These are phyloP conservation scores for Leptonema lineaticorne DNA, from an alignment of 1,140 invertebrate genomes.

Conservation along the genomic window DNA sequence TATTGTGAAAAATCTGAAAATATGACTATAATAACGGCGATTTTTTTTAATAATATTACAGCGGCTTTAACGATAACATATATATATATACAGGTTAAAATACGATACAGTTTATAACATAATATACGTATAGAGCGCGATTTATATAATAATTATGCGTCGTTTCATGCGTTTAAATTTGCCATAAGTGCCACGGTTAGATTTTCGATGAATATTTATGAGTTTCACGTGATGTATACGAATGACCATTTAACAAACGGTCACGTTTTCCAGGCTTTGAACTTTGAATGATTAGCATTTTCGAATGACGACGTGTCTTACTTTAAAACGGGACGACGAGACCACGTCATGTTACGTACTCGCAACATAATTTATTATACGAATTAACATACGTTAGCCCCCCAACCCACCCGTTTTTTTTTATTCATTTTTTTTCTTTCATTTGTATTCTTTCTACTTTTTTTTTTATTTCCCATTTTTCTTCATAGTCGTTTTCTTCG, in stretches of 20 bases:
- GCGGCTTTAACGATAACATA: too few relatives aligned
- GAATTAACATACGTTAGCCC: not conserved
- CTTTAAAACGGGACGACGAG: not conserved
- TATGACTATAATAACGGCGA: too few relatives aligned
- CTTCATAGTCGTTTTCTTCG: too few relatives aligned
- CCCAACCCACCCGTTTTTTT: not conserved
- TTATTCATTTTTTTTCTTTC: not conserved
- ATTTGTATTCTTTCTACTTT: too few relatives aligned
- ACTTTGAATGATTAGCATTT: slow-evolving; percentile 2
- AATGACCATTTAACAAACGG: not conserved
- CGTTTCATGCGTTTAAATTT: not conserved
- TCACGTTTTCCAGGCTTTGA: slow-evolving; percentile 1
- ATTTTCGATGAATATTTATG: slow-evolving; percentile 11
- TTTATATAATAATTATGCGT: not conserved
- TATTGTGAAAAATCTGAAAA: too few relatives aligned
- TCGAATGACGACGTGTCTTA: not conserved
- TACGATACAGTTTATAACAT: too few relatives aligned
- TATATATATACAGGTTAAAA: too few relatives aligned
- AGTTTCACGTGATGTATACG: not conserved
- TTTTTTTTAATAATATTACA: too few relatives aligned
- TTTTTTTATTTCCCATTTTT: too few relatives aligned
- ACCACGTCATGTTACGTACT: not conserved
- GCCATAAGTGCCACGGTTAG: not conserved
- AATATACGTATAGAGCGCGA: too few relatives aligned
- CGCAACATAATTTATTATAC: not conserved